Evolutionary conservation across 1,140 invertebrate genomes (phyloP), one percentile per base, ranked within the genome.

Genomic region (Epicauta chinensis): DNA sequence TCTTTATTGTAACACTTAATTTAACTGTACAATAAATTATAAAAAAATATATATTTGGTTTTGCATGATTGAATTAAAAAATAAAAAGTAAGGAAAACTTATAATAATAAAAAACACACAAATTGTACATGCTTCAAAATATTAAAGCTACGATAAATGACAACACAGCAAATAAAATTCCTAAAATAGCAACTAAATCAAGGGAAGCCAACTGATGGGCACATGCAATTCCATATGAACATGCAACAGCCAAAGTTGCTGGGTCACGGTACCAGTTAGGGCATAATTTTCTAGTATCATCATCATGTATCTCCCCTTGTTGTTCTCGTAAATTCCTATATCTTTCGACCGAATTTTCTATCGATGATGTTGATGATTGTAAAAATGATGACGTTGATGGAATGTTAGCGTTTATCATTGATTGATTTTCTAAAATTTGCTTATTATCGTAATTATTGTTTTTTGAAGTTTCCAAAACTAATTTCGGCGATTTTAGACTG

Each of bases 121-220:
- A 16, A 42, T 10, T 14, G n/a, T 13, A 34, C 14, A 32, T 31
- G 16, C 38, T 29, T 49, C 63, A 65, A 34, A 65, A 35, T 55
- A 67, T 60, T 36, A 81, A 69, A 69, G 81, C 80, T 65, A 77
- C 77, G 69, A 84, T 76, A 59, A 86, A 76, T 56, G 81, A 81
- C 63, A 83, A 76, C 61, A 84, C 74, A 65, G 81, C 81, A 68
- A 86, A 76, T 58, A 85, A 67, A 63, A 86, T 75, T 68, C 82
- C 78, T 62, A 83, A 73, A 62, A 83, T 69, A 63, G 81, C 78
- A 67, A 83, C 72, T 70, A 81, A 75, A 75, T 85, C 83, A 68
- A 79, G 64, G 50, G 76, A 76, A 61, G 75, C 75, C 66, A 82
- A 67, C 69, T 81, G 78, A 65, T 79, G 76, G 53, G 77, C 74